These are phyloP conservation scores for Argyresthia albistria DNA, from an alignment of 2,888 invertebrate species.

Conservation along the genomic window DNA sequence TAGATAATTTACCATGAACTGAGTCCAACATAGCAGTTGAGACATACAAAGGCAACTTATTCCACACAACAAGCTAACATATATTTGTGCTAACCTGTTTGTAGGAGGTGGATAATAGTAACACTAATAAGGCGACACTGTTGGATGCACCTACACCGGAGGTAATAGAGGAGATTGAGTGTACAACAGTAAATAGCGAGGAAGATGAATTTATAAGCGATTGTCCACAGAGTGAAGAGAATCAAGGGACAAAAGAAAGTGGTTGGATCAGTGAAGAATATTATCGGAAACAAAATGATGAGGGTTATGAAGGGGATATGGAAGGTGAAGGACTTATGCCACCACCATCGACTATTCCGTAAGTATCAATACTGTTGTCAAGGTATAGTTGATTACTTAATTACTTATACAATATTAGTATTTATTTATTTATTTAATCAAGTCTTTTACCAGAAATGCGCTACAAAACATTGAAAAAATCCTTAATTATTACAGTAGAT, in stretches of 20 bases:
- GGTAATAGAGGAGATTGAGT: not conserved
- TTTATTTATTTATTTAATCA: no score
- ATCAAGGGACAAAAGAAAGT: slow-evolving; percentile 19
- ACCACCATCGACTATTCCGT: slow-evolving; percentile 79
- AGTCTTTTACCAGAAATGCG: no score
- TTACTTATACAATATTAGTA: no score
- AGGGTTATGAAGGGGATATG: slow-evolving; percentile 74
- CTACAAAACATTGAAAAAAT: no score
- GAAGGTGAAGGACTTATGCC: slow-evolving; percentile 88
- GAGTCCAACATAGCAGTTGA: no score
- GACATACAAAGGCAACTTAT: not conserved
- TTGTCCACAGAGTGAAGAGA: slow-evolving; percentile 48
- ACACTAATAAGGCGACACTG: slow-evolving; percentile 34
- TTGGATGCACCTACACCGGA: not conserved
- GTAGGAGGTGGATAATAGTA: slow-evolving; percentile 34
- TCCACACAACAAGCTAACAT: slow-evolving; percentile 8
- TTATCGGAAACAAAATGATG: slow-evolving; percentile 65
- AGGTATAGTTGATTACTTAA: no score
- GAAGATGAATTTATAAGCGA: slow-evolving; percentile 24
- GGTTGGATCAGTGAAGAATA: slow-evolving; percentile 15
- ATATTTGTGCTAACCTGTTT: slow-evolving; percentile 38
- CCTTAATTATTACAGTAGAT: no score
- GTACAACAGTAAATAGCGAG: slow-evolving; percentile 12
- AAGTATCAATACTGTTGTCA: not conserved
- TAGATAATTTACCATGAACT: no score